Base-by-base conservation (phyloP, 2,888 invertebrate genomes). In the Cyclophora albipunctata region DNA sequence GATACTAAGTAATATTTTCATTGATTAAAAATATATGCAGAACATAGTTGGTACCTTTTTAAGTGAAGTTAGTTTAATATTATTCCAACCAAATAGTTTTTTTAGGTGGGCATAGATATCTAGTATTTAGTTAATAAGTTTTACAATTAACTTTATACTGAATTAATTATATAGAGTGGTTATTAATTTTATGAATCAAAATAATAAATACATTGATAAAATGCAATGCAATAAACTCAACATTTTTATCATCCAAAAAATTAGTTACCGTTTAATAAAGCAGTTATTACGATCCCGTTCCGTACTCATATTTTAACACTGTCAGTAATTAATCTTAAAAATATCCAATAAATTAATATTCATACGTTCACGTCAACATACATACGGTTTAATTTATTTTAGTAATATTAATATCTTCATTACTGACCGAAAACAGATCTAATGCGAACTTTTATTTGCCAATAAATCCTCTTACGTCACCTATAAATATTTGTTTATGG, bases 401-500 rank as follows among this genome's bases (percentile, higher is more conserved):
- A 41, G 59, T 53, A 62, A 69, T 72, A 69, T 67, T 63, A 67
- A 72, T 70, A 62, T 68, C 71, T 71, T 63, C 63, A 72, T 74
- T 71, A 73, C 59, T 57, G 58, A 54, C 52, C 51, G 62, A 63
- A 66, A 62, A 64, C 53, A 57, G 58, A 59, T 61, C 49, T 63
- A 63, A 66, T 63, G 58, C 59, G 56, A 49, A 57, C 50, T 64
- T 69, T 74, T 70, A 37, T 37, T 37, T 47, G 42, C 35, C 45
- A 58, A 37, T 37, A 37, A 37, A 37, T 37, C 55, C 4, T 37
- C 4, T 37, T 5, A 37, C 37, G 75, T 72, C 71, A 58, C 55
- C 62, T 71, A 83, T 83, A 82, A 84, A 84, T 84, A 78, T 75
- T 73, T 71, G 70, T 76, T 75, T 68, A 73, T 61, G 69, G 71